A percentile compares a stretch with the other conserved stretches of the same genome.
phyloP scores from a whole-genome alignment of 2,797 vertebrate species.

The Ceryle rudis region DNA sequence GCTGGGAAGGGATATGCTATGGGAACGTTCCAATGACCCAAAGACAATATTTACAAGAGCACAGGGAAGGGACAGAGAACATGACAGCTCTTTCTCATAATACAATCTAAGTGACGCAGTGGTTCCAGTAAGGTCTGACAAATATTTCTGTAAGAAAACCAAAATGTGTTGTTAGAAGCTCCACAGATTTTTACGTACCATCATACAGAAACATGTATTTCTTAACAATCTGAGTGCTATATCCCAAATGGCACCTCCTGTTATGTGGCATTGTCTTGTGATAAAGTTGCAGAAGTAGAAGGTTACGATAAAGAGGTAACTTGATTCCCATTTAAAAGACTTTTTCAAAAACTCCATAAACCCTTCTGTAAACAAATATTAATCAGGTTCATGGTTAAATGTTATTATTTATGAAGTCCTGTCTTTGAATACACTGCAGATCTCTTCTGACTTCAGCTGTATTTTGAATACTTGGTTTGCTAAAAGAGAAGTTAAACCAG shows the following conservation, averaged over 20 bases:
- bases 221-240: rapidly evolving
- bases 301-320: constrained; percentile 8
- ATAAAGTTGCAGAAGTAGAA: background rate
- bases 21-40: background rate
- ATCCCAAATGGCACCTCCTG: background rate
- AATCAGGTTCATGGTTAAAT: background rate
- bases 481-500: background rate
- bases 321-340: background rate
- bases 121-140: background rate
- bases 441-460: background rate
- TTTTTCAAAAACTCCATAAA: constrained; percentile 11
- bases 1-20: background rate
- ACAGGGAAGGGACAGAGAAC: background rate
- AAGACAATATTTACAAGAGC: background rate
- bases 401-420: background rate
- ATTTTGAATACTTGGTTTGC: background rate
- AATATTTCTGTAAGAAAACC: background rate
- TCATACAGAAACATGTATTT: background rate
- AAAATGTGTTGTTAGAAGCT: background rate
- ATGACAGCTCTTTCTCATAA: background rate
- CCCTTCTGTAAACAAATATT: constrained; percentile 33
- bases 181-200: rapidly evolving
- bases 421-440: background rate
- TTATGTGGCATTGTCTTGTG: background rate
- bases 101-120: background rate